Base-by-base conservation (phyloP, 2,113 vertebrate species). In the Pachycephala philippinensis region DNA sequence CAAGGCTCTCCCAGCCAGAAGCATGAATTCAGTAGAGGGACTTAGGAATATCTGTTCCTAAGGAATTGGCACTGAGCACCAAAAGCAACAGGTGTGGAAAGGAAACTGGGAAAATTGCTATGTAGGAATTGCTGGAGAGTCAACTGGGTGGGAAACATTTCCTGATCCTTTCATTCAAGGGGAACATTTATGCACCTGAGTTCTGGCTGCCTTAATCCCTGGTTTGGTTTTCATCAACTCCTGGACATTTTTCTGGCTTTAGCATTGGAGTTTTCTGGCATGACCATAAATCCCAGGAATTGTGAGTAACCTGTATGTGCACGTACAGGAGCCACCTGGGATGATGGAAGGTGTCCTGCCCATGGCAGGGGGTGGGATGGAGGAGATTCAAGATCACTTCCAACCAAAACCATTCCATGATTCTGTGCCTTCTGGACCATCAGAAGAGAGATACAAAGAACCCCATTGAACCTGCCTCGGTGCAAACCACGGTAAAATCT, bases 381-480 rank as follows among this genome's bases (percentile, higher is more conserved):
- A 42, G 11, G 35, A 37, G 53, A 10, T 44, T 52, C 37, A 22
- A 50, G 7, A 52, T 26, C 37, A 7, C 2, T 37, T 37, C 71
- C 53, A 52, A 52, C 22, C 45, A 27, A 52, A 86, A 59, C 5
- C 22, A 15, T 44, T 52, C 53, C 18, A 7, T 27, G 72, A 37
- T 33, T 68, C 14, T 44, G 33, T 68, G 33, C 44, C 37, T 33
- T 17, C 45, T 37, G 45, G 27, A 52, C 6, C 53, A 27, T 22
- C 37, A 52, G 45, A 52, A 35, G 21, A 86, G 17, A 27, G 33
- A 18, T 18, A 12, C 22, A 27, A 52, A 44, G 7, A 15, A 60
- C 42, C 31, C 27, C 22, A 15, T 2, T 76, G 22, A 27, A 59
- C 6, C 37, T 56, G 35, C 45, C 57, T 35, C 0, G 0, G 15